Percentiles rank a stretch among this genome's conserved stretches.
phyloP scores from a whole-genome alignment of 2,797 vertebrate species.

The Hozukius guyotensis region DNA sequence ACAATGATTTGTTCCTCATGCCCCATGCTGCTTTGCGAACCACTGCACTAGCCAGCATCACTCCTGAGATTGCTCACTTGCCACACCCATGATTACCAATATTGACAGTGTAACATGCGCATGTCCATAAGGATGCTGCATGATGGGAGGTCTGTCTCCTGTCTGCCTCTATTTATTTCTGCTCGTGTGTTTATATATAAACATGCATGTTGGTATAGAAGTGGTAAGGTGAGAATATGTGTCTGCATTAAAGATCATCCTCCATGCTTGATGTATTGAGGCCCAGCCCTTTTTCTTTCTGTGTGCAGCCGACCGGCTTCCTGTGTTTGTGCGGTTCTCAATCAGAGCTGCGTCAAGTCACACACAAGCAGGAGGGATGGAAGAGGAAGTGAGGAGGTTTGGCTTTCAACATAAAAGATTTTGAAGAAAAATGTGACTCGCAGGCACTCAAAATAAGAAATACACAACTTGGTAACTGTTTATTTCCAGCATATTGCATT shows the following conservation, averaged over 20 bases:
- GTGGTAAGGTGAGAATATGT: not conserved
- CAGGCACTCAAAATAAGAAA: not conserved
- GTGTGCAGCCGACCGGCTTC: slow-evolving; percentile 80
- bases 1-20: not conserved
- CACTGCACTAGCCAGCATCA: slow-evolving; percentile 32
- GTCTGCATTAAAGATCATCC: not conserved
- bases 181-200: not conserved
- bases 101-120: slow-evolving; percentile 66
- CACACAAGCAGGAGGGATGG: not conserved
- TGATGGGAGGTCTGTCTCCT: slow-evolving; percentile 52
- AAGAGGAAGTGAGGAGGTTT: slow-evolving; percentile 18
- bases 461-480: not conserved
- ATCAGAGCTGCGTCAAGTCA: slow-evolving; percentile 39
- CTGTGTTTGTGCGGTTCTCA: slow-evolving; percentile 69
- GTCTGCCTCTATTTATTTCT: not conserved
- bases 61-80: slow-evolving; percentile 55
- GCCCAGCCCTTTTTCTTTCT: slow-evolving; percentile 70
- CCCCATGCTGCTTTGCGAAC: not conserved
- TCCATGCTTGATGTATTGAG: slow-evolving; percentile 7
- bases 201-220: not conserved
- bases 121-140: slow-evolving; percentile 70
- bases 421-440: not conserved
- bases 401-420: slow-evolving; percentile 35
- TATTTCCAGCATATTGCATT: too few relatives aligned
- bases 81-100: slow-evolving; percentile 78